phyloP scores from a whole-genome alignment of 2,113 vertebrate species.

The Scolopax mira region DNA sequence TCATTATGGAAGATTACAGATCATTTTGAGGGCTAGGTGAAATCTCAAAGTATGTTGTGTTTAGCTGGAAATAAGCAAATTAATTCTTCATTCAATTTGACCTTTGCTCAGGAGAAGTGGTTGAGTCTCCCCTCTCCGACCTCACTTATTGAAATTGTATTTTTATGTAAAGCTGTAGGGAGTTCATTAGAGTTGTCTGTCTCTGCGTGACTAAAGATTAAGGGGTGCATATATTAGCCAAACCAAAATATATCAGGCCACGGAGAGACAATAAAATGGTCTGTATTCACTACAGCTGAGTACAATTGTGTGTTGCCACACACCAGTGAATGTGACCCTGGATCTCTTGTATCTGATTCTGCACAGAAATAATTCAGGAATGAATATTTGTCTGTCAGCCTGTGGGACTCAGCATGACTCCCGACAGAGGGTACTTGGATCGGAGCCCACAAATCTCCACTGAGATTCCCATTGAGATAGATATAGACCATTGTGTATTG shows the following conservation, averaged over 20 bases:
- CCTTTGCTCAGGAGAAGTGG: constrained; percentile 9
- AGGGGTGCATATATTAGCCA: background rate
- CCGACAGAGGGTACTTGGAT: background rate
- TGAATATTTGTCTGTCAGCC: constrained; percentile 38
- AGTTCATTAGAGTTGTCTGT: background rate
- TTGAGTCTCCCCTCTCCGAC: background rate
- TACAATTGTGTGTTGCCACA: background rate
- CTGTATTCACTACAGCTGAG: background rate
- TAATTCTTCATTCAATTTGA: background rate
- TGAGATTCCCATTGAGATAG: constrained; percentile 57
- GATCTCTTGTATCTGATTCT: background rate
- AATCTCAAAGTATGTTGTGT: background rate
- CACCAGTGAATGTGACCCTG: background rate
- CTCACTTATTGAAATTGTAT: background rate
- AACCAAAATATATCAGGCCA: background rate
- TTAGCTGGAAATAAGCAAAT: background rate
- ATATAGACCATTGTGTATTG: constrained; percentile 43
- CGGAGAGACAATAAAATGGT: background rate
- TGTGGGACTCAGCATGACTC: constrained; percentile 5
- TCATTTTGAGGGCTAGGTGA: background rate
- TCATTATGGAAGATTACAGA: background rate
- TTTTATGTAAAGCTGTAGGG: background rate
- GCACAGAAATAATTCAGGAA: constrained; percentile 20
- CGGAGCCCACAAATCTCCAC: background rate
- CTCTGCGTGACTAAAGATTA: background rate